Percentiles rank a stretch among this genome's conserved stretches.
phyloP scores from a whole-genome alignment of 1,140 invertebrate genomes.

The Drosophila sechellia region DNA sequence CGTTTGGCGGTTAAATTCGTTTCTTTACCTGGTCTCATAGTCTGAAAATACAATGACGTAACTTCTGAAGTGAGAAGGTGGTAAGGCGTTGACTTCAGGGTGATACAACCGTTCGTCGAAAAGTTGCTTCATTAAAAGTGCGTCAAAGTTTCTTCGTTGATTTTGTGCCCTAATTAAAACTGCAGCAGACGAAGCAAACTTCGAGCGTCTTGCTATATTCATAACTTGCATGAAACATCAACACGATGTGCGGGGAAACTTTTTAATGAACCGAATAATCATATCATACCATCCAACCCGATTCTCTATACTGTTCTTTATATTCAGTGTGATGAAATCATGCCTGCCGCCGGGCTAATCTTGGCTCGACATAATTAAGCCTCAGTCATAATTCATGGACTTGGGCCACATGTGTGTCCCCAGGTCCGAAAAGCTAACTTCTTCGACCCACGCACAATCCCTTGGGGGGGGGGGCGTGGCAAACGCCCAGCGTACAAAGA shows the following conservation, averaged over 20 bases:
- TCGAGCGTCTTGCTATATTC: slow-evolving; percentile 62
- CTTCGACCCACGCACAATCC: neutral
- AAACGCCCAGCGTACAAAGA: slow-evolving; percentile 1
- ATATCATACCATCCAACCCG: slow-evolving; percentile 38
- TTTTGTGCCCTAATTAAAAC: slow-evolving; percentile 79
- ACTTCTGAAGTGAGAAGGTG: slow-evolving; percentile 3
- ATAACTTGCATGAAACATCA: slow-evolving; percentile 70
- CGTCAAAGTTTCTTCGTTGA: slow-evolving; percentile 74
- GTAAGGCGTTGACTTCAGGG: neutral
- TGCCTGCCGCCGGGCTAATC: slow-evolving; percentile 42
- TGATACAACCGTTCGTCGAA: slow-evolving; percentile 28
- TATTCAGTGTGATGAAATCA: slow-evolving; percentile 9
- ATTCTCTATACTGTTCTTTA: neutral
- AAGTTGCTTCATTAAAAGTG: slow-evolving; percentile 78
- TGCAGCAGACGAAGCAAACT: slow-evolving; percentile 61
- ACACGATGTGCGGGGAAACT: slow-evolving; percentile 59
- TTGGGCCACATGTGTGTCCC: slow-evolving; percentile 39
- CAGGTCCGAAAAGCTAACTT: slow-evolving; percentile 7
- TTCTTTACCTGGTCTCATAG: neutral
- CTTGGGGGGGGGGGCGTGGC: neutral
- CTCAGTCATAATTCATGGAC: slow-evolving; percentile 55
- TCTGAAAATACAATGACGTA: slow-evolving; percentile 17
- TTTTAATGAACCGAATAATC: slow-evolving; percentile 75
- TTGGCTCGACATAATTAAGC: slow-evolving; percentile 59
- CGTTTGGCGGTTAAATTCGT: neutral